Evolutionary conservation across 2,113 vertebrate species (phyloP).

Genomic region (Garra rufa): DNA sequence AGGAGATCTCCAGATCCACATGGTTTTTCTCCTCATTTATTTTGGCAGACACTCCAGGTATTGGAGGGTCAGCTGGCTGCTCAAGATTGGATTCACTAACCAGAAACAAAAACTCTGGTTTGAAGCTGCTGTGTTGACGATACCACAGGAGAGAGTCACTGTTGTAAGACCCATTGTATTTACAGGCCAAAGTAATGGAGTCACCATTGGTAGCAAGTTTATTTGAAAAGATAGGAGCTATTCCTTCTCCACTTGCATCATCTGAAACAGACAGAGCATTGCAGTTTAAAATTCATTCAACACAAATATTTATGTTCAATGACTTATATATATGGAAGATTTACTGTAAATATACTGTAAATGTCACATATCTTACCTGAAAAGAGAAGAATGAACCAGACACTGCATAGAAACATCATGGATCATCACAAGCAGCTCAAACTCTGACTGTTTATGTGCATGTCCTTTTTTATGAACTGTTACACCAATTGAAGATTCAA

Average conservation of each 20-base stretch:
- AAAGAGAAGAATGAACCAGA: constrained; percentile 13
- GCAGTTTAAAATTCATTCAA: background rate
- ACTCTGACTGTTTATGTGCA: background rate
- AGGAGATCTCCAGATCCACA: constrained; percentile 39
- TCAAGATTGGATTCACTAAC: background rate
- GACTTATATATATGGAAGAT: background rate
- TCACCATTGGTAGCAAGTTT: no score
- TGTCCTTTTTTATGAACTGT: background rate
- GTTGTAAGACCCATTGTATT: background rate
- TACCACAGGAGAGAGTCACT: constrained; percentile 34
- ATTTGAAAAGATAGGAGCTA: background rate
- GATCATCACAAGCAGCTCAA: background rate
- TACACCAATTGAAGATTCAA: background rate
- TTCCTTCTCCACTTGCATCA: background rate
- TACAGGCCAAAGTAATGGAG: background rate
- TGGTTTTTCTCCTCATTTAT: background rate
- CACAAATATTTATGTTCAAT: background rate
- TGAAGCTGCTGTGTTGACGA: constrained; percentile 18
- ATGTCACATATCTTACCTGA: background rate
- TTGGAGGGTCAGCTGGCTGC: background rate
- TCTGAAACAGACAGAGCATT: background rate
- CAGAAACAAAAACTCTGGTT: constrained; percentile 42
- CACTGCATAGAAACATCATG: background rate
- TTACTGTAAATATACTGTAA: background rate
- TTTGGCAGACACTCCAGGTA: constrained; percentile 8